phyloP scores from a whole-genome alignment of 2,888 invertebrate species.

The Tupiocoris notatus region DNA sequence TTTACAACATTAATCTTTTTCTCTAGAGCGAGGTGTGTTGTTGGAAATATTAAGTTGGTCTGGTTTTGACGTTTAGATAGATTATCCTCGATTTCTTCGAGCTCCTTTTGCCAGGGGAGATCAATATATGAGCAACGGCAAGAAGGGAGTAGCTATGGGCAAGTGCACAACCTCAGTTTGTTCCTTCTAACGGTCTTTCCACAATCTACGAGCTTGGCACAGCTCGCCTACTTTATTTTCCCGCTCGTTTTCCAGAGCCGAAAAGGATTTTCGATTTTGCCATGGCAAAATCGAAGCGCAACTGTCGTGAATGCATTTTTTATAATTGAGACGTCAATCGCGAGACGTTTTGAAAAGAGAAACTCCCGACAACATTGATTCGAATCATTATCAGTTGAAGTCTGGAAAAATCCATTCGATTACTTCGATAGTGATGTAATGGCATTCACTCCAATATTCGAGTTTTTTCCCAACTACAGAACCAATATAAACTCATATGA shows the following conservation, averaged over 20 bases:
- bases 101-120: slow-evolving; percentile 24
- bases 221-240: background rate
- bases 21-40: slow-evolving; percentile 30
- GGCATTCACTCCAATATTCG: too few species aligned
- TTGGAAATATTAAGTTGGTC: slow-evolving; percentile 41
- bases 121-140: slow-evolving; percentile 11
- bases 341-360: too few species aligned
- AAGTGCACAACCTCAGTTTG: background rate
- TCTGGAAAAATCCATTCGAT: too few species aligned
- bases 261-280: too few species aligned
- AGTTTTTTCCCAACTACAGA: too few species aligned
- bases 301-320: too few species aligned
- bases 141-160: background rate
- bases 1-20: slow-evolving; percentile 40
- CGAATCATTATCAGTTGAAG: too few species aligned
- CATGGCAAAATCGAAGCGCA: too few species aligned
- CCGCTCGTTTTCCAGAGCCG: background rate
- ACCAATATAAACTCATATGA: too few species aligned
- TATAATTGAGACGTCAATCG: too few species aligned
- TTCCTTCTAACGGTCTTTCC: background rate
- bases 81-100: slow-evolving; percentile 32
- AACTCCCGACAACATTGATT: too few species aligned
- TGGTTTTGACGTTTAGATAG: slow-evolving; percentile 42
- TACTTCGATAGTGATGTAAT: too few species aligned
- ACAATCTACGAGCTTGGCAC: background rate